Evolutionary conservation across 2,113 vertebrate genomes (phyloP), one percentile per base, ranked within the genome.

Genomic region (Tylochromis polylepis): DNA sequence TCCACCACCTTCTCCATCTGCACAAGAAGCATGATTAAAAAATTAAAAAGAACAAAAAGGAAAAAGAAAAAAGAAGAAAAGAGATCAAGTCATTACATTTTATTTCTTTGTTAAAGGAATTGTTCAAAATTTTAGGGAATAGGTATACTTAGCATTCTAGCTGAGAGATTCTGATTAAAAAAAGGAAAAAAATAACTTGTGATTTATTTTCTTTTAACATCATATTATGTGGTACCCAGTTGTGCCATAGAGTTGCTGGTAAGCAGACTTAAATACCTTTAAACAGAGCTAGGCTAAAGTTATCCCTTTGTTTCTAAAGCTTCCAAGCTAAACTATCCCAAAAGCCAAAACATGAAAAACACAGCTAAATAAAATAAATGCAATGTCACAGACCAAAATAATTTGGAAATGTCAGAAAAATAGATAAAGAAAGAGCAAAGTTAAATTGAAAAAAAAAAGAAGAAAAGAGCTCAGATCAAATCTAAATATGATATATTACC

Each of bases 1-100:
- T 90, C 98, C 98, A 1, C 98, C 98, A 0, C 97, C 98, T 77
- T 99, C 98, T 79, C 97, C 98, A 93, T 99, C 98, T 99, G 95
- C 83, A 95, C 84, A 96, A 86, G 27, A 96, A 86, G 27, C 41
- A 46, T 75, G 3, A 75, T 11, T 49, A 20, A 75, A 94, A 90
- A 91, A 67, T 22, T 11, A 11, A 67, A 67, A 67, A 38, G 0
- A 22, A 65, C 1, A 38, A 91, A 56, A 20, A 14, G 22, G 49
- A 34, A 51, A 75, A 29, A 67, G 22, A 4, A 18, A 75, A 77
- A 20, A 55, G 34, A 38, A 31, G 14, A 72, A 67, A 67, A 82
- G 38, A 85, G 20, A 55, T 34, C 12, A 81, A 58, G 31, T 80
- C 11, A 20, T 77, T 77, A 31, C 46, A 31, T 77, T 77, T 77